Conservation (phyloP, 2,888 invertebrate genomes). For the Heliconius charithonia region DNA sequence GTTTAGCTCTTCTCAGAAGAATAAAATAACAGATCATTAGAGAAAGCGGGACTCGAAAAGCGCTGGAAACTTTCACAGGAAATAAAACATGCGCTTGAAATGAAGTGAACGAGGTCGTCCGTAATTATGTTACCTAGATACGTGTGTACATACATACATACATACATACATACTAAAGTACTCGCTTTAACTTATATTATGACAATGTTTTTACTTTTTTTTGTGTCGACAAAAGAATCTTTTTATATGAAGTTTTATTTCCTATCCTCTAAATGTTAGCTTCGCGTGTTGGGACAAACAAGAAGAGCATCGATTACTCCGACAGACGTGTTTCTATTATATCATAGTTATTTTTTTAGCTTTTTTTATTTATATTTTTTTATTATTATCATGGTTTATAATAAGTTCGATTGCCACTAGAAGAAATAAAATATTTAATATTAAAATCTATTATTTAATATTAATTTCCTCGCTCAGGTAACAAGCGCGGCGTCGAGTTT, state of each 20-base stretch:
- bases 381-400: too few species aligned
- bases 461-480: too few species aligned
- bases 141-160: constrained; percentile 1
- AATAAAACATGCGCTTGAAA: constrained; percentile 24
- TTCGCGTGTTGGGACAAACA: not conserved
- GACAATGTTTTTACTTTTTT: constrained; percentile 1
- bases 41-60: constrained; percentile 18
- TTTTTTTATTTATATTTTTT: too few species aligned
- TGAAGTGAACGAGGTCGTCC: constrained; percentile 24
- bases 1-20: constrained; percentile 14
- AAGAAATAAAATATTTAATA: too few species aligned
- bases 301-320: constrained; percentile 5
- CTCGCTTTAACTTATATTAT: constrained; percentile 16
- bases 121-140: constrained; percentile 26
- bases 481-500: too few species aligned
- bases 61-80: constrained; percentile 24
- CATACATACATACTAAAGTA: not conserved
- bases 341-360: not conserved
- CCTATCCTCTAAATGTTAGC: constrained; percentile 16
- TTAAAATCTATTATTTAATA: too few species aligned
- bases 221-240: constrained; percentile 9
- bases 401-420: too few species aligned
- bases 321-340: not conserved
- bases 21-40: constrained; percentile 16
- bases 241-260: constrained; percentile 9